phyloP scores from a whole-genome alignment of 1,140 invertebrate species.

The Lordiphosa mommai region DNA sequence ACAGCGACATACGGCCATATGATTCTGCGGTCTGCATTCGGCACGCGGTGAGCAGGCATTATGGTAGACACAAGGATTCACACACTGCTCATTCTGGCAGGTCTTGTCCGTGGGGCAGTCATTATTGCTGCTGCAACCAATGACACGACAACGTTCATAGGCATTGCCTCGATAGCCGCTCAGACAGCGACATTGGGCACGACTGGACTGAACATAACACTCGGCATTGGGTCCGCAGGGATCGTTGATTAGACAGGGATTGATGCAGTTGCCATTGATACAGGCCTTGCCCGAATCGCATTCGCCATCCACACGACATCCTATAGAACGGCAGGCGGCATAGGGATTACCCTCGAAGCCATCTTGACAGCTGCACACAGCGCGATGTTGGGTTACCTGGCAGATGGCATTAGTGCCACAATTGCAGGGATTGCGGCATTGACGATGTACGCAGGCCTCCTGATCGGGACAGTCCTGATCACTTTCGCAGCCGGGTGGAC shows the following conservation, averaged over 20 bases:
- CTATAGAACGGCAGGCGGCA: conserved; percentile 87
- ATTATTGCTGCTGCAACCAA: conserved; percentile 93
- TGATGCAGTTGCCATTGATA: conserved; percentile 90
- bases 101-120: conserved; percentile 92
- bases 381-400: conserved; percentile 89
- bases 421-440: conserved; percentile 92
- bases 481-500: conserved; percentile 86
- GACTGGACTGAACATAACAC: conserved; percentile 88
- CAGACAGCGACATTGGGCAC: conserved; percentile 88
- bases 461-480: conserved; percentile 89
- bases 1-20: conserved; percentile 91
- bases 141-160: conserved; percentile 86
- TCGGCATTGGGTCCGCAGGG: conserved; percentile 92
- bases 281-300: conserved; percentile 90
- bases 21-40: conserved; percentile 89
- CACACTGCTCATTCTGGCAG: conserved; percentile 90
- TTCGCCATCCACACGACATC: conserved; percentile 89
- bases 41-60: conserved; percentile 88
- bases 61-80: conserved; percentile 88
- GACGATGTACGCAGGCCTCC: conserved; percentile 91
- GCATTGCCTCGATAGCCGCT: conserved; percentile 91
- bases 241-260: conserved; percentile 88
- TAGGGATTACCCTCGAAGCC: conserved; percentile 93
- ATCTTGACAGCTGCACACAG: conserved; percentile 90
- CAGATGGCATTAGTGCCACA: conserved; percentile 93